Conservation (phyloP, 2,797 vertebrate genomes). For the Fundulus diaphanus region DNA sequence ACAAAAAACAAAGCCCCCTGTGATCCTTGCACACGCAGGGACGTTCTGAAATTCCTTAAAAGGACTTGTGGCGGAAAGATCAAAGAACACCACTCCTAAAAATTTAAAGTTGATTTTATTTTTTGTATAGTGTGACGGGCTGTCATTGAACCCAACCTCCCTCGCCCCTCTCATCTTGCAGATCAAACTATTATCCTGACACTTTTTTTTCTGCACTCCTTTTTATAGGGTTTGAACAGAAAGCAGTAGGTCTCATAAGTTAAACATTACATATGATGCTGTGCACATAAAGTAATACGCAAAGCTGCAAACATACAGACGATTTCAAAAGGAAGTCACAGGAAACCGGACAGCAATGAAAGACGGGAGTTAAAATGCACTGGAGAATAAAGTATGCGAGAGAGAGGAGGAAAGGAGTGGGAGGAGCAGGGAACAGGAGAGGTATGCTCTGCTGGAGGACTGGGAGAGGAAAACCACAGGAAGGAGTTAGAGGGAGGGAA, state of each 20-base stretch:
- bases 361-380: slow-evolving; percentile 29
- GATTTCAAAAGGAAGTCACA: not conserved
- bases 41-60: slow-evolving; percentile 63
- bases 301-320: not conserved
- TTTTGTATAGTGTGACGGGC: slow-evolving; percentile 12
- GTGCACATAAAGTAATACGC: not conserved
- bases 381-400: slow-evolving; percentile 28
- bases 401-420: slow-evolving; percentile 48
- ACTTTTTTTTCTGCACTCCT: not conserved
- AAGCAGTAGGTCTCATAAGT: not conserved
- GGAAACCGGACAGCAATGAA: slow-evolving; percentile 20
- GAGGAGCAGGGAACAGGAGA: slow-evolving; percentile 59
- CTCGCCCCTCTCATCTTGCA: not conserved
- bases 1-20: slow-evolving; percentile 51
- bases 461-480: slow-evolving; percentile 73
- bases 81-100: slow-evolving; percentile 41
- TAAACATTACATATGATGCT: not conserved
- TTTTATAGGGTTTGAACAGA: not conserved
- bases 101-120: slow-evolving; percentile 27
- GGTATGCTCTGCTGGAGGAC: slow-evolving; percentile 74
- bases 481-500: slow-evolving; percentile 56
- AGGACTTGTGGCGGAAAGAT: slow-evolving; percentile 50
- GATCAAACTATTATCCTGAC: slow-evolving; percentile 7
- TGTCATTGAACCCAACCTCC: slow-evolving; percentile 9
- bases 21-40: slow-evolving; percentile 32